Evolutionary conservation across 1,140 invertebrate genomes (phyloP), one percentile per base, ranked within the genome.

Genomic region (Alviniconcha marisindica): DNA sequence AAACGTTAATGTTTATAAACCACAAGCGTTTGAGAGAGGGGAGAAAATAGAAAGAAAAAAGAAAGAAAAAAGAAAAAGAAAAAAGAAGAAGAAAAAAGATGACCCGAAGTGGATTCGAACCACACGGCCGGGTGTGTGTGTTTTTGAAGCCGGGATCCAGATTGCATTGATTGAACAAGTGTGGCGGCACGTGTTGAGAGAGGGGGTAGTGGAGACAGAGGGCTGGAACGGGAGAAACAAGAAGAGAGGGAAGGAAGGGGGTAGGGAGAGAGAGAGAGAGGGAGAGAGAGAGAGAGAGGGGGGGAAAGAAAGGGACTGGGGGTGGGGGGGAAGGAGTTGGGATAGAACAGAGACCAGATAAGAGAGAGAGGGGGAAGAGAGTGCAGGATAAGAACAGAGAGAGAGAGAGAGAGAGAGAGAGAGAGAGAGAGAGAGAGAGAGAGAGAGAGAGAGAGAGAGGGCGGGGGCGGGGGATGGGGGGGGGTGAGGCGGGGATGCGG

Each of bases 281-380:
- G 24, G 33, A 69, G 63, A 69, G 33, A 69, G n/a, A 69, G 33
- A 69, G 63, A 69, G n/a, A 69, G 33, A 28, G 33, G 24, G 33
- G 24, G 33, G 24, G 63, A 10, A 24, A 69, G 33, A 36, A 24
- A 31, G 63, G 24, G 63, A 36, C 5, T 7, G 63, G 24, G 63
- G 24, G 33, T 69, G 63, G 24, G 63, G 18, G 44, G 18, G 44
- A 48, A 18, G 18, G 44, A 48, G 44, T 10, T 5, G 5, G 44
- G 18, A 18, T 10, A 18, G 18, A 18, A 48, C 7, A 48, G 44
- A 48, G 44, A 48, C 7, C 18, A 18, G 18, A 18, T 10, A 24
- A 74, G 71, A 44, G 40, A 74, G 33, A 44, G 71, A 44, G 40
- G 36, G 71, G 7, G 71, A 74, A 38, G 71, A 74, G 71, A 74